These are phyloP conservation scores for Epinotia nisella DNA, from an alignment of 2,888 invertebrate genomes.

Conservation along the genomic window DNA sequence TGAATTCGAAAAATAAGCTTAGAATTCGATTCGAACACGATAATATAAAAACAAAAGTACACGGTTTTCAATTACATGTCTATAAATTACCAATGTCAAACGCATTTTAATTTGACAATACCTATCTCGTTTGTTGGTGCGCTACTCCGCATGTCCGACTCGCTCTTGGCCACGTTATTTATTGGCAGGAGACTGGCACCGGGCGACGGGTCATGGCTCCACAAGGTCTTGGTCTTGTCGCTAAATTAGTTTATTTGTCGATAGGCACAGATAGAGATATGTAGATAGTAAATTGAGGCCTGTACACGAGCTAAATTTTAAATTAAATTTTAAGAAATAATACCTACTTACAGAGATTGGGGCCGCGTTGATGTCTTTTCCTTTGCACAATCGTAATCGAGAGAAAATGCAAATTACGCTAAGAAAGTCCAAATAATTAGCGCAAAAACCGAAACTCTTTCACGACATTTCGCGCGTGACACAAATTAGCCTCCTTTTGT, in stretches of 20 bases:
- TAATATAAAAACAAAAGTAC: too few relatives aligned
- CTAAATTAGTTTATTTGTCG: constrained; percentile 37
- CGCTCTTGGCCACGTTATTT: constrained; percentile 12
- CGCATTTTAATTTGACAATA: too few relatives aligned
- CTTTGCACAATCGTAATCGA: constrained; percentile 6
- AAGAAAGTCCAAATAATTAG: constrained; percentile 27
- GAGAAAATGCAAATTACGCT: constrained; percentile 10
- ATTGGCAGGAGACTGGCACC: constrained; percentile 5
- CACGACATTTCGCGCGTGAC: constrained; percentile 37
- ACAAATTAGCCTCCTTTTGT: constrained; percentile 42
- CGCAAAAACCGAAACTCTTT: constrained; percentile 32
- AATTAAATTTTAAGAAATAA: too few relatives aligned
- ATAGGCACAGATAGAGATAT: constrained; percentile 10
- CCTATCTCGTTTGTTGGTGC: too few relatives aligned
- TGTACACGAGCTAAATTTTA: too few relatives aligned
- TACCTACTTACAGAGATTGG: background rate
- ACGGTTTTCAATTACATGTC: too few relatives aligned
- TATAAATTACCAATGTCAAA: too few relatives aligned
- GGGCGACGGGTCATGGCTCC: constrained; percentile 37
- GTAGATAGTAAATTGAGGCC: constrained; percentile 12
- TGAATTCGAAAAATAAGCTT: too few relatives aligned
- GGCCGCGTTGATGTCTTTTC: constrained; percentile 21
- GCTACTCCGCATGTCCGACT: background rate
- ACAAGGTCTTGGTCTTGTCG: constrained; percentile 40
- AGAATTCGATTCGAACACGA: too few relatives aligned